Conservation (phyloP, 2,113 vertebrate species). For the Chaetops frenatus region DNA sequence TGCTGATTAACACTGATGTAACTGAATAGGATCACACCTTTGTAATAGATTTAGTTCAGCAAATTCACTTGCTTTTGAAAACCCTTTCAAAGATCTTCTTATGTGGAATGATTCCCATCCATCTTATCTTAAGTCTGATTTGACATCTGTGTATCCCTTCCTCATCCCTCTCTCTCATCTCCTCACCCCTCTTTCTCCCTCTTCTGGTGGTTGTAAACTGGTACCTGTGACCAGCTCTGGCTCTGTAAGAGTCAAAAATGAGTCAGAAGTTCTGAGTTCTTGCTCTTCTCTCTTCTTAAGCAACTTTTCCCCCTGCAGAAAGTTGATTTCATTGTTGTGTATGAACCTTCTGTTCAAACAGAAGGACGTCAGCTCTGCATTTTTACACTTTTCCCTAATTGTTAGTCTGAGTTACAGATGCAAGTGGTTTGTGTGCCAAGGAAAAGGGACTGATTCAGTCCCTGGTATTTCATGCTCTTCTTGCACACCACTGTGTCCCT, state of each 20-base stretch:
- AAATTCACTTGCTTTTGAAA: not conserved
- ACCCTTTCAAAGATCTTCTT: not conserved
- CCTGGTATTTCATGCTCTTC: not conserved
- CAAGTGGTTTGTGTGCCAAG: not conserved
- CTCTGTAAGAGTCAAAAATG: not conserved
- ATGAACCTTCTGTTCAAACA: constrained; percentile 16
- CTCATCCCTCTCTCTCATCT: not conserved
- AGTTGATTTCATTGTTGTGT: not conserved
- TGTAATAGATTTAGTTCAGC: not conserved
- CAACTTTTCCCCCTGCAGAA: not conserved
- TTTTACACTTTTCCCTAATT: not conserved
- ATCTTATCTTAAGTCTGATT: not conserved
- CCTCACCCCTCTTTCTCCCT: not conserved
- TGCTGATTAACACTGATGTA: not conserved
- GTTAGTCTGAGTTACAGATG: not conserved
- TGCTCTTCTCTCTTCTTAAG: not conserved
- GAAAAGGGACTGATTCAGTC: not conserved
- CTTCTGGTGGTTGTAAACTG: not conserved
- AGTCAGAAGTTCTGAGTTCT: not conserved
- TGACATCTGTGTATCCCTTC: not conserved
- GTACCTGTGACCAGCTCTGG: not conserved
- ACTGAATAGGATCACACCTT: not conserved
- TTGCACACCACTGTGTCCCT: not conserved
- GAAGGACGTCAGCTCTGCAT: not conserved
- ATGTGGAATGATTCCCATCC: not conserved